Percentiles rank a stretch among this genome's conserved stretches.
phyloP scores from a whole-genome alignment of 2,113 vertebrate species.

The Vulpes lagopus region DNA sequence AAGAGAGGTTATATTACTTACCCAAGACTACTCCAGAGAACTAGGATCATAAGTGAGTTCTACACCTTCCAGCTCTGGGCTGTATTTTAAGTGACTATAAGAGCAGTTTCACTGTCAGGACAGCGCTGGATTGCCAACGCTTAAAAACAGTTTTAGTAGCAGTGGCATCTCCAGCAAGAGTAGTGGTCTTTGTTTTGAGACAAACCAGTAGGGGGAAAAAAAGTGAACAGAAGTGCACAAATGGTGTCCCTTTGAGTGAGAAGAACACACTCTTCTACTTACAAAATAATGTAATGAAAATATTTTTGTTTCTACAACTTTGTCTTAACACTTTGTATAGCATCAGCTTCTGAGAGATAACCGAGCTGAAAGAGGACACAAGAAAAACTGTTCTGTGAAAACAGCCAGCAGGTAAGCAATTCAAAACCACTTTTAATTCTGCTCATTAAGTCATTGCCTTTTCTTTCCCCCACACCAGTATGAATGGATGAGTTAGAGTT shows the following conservation, averaged over 20 bases:
- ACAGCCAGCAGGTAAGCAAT: conserved; percentile 94
- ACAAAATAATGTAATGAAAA: conserved; percentile 1
- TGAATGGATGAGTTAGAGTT: neutral
- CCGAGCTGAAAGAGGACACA: conserved; percentile 94
- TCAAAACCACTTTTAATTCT: neutral
- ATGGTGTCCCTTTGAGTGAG: neutral
- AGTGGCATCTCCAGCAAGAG: neutral
- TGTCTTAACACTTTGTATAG: conserved; percentile 80
- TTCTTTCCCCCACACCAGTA: neutral
- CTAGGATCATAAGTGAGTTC: neutral
- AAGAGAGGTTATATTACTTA: neutral
- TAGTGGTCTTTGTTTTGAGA: neutral
- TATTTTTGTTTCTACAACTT: conserved; percentile 67
- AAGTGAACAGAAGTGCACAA: neutral
- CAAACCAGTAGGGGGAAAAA: neutral
- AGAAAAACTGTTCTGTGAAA: conserved; percentile 95
- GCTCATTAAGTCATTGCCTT: neutral
- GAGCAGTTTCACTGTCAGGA: too few relatives aligned
- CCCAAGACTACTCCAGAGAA: neutral
- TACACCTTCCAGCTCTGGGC: neutral
- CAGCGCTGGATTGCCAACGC: neutral
- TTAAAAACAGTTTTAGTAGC: neutral
- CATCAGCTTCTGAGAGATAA: conserved; percentile 93
- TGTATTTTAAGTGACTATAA: fast-evolving
- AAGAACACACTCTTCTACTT: neutral